phyloP scores from a whole-genome alignment of 2,797 vertebrate species.

The Stomatorhinus walkeri region DNA sequence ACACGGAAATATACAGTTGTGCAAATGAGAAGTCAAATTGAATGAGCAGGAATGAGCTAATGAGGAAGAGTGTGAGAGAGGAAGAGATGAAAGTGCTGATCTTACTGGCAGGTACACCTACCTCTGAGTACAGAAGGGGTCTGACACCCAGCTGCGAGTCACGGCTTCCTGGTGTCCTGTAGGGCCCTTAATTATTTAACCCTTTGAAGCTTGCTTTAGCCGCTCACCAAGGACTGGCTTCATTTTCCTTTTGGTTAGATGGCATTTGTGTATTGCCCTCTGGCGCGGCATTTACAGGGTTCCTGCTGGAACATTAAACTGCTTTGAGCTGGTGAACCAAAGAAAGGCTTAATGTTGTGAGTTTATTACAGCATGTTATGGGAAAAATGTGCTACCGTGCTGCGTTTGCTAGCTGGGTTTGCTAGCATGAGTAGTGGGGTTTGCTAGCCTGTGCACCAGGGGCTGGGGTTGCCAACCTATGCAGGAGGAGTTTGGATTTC shows the following conservation, averaged over 20 bases:
- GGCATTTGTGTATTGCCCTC: background rate
- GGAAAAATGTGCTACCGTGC: background rate
- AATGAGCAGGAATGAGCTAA: background rate
- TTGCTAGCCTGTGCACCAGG: background rate
- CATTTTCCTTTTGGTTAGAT: background rate
- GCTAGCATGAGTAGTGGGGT: background rate
- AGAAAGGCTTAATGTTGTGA: background rate
- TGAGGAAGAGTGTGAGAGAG: background rate
- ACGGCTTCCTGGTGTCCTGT: background rate
- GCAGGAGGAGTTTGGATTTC: background rate
- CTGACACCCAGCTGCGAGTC: background rate
- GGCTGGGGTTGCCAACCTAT: background rate
- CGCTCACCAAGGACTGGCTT: background rate
- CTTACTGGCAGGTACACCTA: background rate
- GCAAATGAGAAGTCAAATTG: background rate
- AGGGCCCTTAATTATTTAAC: background rate
- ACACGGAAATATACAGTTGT: background rate
- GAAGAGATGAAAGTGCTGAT: background rate
- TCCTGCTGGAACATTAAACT: background rate
- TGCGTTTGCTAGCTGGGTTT: background rate
- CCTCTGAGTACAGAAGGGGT: background rate
- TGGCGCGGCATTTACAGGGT: background rate
- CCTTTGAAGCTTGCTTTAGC: background rate
- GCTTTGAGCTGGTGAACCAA: conserved; percentile 1
- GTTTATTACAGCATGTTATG: background rate